Evolutionary conservation across 37 sponge, comb jelly and placozoan genomes (phyloP).

Genomic region (Hexactinellida sp.): DNA sequence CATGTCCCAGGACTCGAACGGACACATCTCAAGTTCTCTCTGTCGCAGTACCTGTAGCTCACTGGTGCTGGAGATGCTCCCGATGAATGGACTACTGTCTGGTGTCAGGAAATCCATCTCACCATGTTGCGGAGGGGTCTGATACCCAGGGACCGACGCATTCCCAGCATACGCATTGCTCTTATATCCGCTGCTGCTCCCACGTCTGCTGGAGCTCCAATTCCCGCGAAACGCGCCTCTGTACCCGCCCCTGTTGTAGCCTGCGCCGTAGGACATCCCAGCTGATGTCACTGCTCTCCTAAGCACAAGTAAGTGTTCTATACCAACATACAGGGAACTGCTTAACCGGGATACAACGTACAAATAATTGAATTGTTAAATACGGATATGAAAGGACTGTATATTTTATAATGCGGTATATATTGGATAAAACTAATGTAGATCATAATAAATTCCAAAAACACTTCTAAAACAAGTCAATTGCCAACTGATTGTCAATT

Average conservation of each 20-base stretch:
- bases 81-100: background rate
- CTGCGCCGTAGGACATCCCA: slow-evolving; percentile 9
- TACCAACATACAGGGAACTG: background rate
- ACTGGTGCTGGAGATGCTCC: background rate
- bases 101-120: background rate
- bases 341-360: too few relatives aligned
- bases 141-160: background rate
- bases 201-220: background rate
- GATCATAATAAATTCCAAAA: too few relatives aligned
- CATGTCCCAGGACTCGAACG: background rate
- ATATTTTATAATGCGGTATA: too few relatives aligned
- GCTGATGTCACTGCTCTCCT: background rate
- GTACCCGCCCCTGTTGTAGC: background rate
- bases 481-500: too few relatives aligned
- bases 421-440: too few relatives aligned
- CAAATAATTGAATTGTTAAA: too few relatives aligned
- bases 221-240: background rate
- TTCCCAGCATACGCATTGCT: background rate
- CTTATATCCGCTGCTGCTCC: background rate
- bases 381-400: too few relatives aligned
- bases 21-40: slow-evolving; percentile 15
- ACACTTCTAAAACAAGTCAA: too few relatives aligned
- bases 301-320: too few relatives aligned
- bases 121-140: background rate
- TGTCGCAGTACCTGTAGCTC: background rate